phyloP scores from a whole-genome alignment of 2,888 invertebrate species.

The Sympetrum striolatum region DNA sequence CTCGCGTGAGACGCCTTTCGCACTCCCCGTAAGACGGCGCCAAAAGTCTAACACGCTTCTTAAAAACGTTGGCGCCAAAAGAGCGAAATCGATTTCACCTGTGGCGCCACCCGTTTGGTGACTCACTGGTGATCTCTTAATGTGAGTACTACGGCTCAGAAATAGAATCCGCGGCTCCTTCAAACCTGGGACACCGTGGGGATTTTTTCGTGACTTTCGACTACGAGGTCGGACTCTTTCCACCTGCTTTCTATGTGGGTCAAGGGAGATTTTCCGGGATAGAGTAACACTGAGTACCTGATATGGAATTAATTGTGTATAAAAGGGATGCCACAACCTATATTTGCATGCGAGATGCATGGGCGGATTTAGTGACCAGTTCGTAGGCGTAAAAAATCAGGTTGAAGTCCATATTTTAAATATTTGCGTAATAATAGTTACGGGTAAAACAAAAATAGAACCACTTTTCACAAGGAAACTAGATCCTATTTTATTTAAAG shows the following conservation, averaged over 20 bases:
- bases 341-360: no score
- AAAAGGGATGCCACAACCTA: no score
- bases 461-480: no score
- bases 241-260: background rate
- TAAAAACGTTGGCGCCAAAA: constrained; percentile 21
- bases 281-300: background rate
- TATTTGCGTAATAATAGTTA: no score
- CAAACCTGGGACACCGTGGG: background rate
- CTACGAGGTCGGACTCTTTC: background rate
- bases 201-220: background rate
- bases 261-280: background rate
- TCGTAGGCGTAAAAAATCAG: no score
- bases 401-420: no score
- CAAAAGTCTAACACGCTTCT: background rate
- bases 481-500: no score
- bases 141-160: background rate
- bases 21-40: background rate
- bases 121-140: background rate
- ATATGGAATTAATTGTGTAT: background rate
- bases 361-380: no score
- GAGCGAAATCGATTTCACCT: background rate
- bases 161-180: background rate
- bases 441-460: no score
- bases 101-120: background rate
- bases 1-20: background rate